phyloP scores from a whole-genome alignment of 2,888 invertebrate genomes.

The Melitaea athalia region DNA sequence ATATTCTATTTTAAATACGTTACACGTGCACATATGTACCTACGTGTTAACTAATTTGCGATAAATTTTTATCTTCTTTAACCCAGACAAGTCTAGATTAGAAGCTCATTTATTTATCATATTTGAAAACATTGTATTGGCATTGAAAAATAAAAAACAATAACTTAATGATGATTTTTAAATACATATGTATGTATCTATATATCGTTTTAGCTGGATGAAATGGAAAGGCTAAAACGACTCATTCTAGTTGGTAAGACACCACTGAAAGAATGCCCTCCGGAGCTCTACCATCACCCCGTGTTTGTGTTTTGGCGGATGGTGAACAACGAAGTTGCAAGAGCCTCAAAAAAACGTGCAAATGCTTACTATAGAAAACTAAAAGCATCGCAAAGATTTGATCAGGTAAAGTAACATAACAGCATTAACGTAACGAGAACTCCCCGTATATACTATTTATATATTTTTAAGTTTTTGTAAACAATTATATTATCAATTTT shows the following conservation, averaged over 20 bases:
- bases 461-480: neutral
- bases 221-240: slow-evolving; percentile 86
- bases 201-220: slow-evolving; percentile 75
- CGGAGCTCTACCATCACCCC: slow-evolving; percentile 85
- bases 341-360: slow-evolving; percentile 72
- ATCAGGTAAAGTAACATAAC: slow-evolving; percentile 56
- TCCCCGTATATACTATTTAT: neutral
- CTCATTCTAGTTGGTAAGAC: slow-evolving; percentile 86
- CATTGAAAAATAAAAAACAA: neutral
- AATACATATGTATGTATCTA: no score
- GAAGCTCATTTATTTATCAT: neutral
- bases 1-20: neutral
- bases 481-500: neutral
- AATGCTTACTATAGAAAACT: slow-evolving; percentile 74
- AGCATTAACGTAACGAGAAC: slow-evolving; percentile 40
- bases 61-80: slow-evolving; percentile 10
- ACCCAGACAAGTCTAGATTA: slow-evolving; percentile 3
- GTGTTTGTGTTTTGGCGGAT: slow-evolving; percentile 85
- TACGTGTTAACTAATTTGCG: neutral
- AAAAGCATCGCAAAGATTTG: slow-evolving; percentile 64
- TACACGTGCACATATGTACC: slow-evolving; percentile 11
- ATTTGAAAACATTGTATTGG: neutral
- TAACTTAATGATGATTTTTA: neutral
- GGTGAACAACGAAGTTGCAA: slow-evolving; percentile 77
- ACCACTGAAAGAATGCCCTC: slow-evolving; percentile 85